phyloP scores from a whole-genome alignment of 2,113 vertebrate species.

The Pteronura brasiliensis region DNA sequence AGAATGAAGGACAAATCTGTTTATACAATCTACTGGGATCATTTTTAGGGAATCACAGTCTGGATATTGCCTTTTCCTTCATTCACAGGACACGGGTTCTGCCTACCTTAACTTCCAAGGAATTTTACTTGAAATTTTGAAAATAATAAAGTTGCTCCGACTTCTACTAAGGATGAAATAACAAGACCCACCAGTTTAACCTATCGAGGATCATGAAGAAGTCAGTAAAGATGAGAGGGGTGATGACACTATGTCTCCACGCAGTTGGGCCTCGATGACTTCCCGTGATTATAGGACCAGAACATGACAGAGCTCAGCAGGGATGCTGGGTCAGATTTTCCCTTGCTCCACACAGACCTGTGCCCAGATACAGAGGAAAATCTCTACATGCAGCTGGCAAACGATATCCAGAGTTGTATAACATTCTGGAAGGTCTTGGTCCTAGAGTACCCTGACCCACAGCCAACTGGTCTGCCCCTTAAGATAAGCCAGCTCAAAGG shows the following conservation, averaged over 20 bases:
- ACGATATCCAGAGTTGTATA: neutral
- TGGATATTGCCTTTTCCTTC: neutral
- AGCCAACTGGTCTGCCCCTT: neutral
- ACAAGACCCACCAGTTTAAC: neutral
- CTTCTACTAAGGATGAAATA: neutral
- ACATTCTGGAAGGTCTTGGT: neutral
- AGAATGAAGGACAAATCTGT: neutral
- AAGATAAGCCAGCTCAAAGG: neutral
- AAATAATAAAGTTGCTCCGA: neutral
- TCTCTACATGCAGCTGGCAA: neutral
- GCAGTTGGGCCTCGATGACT: neutral
- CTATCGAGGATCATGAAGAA: neutral
- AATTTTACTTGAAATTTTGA: conserved; percentile 11
- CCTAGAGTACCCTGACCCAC: conserved; percentile 17
- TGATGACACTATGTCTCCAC: neutral
- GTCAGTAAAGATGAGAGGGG: neutral
- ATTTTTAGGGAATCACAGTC: neutral
- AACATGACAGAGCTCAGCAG: neutral
- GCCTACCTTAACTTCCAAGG: neutral
- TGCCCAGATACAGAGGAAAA: conserved; percentile 40
- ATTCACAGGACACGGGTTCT: neutral
- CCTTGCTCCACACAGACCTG: neutral
- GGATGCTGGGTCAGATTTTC: neutral
- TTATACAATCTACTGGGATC: neutral
- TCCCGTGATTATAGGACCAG: neutral